Evolutionary conservation across 2,888 invertebrate genomes (phyloP), one percentile per base, ranked within the genome.

Genomic region (Aphelenchoides bicaudatus): DNA sequence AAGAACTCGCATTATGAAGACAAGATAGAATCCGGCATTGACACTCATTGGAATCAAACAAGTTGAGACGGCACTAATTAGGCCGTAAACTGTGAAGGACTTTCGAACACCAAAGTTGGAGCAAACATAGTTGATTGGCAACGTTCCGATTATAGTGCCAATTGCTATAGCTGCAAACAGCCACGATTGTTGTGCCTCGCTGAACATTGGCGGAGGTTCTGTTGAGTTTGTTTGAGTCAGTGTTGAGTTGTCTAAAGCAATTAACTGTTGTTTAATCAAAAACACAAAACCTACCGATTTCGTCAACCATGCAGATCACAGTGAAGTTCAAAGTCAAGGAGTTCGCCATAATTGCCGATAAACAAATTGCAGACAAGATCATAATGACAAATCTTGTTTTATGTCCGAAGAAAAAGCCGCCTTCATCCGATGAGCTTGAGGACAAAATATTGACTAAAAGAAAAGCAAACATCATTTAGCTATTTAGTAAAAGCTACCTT

Each of bases 81-180:
- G 27, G 16, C 66, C 69, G 39, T 65, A 68, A 23, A 61, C 39
- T 23, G 65, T 34, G 29, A 70, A 51, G 2, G 64, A 62, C 5
- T 58, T 59, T 39, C 67, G 30, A 50, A 61, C 53, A 23, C 61
- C 61, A 37, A 56, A 55, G 2, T 19, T 16, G 4, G 48, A 8
- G 8, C 28, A 38, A 4, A 61, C 34, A n/a, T 58, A 46, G 3
- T 50, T 63, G 23, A 61, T 56, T 13, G 61, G 61, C 30, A 61
- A 5, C n/a, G 61, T 37, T 28, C 61, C 61, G 27, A 63, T 16
- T 8, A 61, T 39, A 16, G 61, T 53, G 21, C 61, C 61, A 4
- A 55, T 34, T 3, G 61, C 61, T 21, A 61, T 39, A 28, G 61
- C 58, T 10, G 61, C 59, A 30, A 61, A 61, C 4, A 61, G 61